These are phyloP conservation scores for Aplocera efformata DNA, from an alignment of 2,888 invertebrate species.

Conservation along the genomic window DNA sequence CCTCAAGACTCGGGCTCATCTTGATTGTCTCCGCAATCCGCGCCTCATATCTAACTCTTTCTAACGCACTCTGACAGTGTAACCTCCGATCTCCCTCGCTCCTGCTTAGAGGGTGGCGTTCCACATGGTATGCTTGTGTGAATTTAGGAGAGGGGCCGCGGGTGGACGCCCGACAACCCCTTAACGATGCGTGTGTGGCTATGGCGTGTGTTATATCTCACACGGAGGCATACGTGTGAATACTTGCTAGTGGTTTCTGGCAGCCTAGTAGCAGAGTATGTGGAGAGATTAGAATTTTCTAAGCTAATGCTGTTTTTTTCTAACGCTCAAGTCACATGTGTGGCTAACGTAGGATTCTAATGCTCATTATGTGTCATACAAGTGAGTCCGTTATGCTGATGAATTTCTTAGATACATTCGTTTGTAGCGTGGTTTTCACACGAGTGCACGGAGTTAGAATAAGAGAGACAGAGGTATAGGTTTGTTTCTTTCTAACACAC, in stretches of 20 bases:
- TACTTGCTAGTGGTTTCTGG: constrained; percentile 58
- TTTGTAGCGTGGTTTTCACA: constrained; percentile 41
- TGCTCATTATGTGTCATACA: constrained; percentile 20
- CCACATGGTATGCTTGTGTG: constrained; percentile 47
- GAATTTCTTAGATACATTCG: constrained; percentile 39
- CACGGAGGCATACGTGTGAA: constrained; percentile 62
- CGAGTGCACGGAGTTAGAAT: constrained; percentile 34
- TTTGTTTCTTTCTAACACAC: constrained; percentile 31
- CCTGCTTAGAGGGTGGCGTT: constrained; percentile 57
- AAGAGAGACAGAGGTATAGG: constrained; percentile 34
- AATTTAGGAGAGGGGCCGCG: constrained; percentile 55
- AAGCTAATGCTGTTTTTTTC: constrained; percentile 75
- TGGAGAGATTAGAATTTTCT: constrained; percentile 80
- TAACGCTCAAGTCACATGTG: constrained; percentile 55
- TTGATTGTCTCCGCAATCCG: constrained; percentile 46
- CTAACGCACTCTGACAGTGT: constrained; percentile 42
- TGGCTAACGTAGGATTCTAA: constrained; percentile 25
- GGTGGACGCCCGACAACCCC: constrained; percentile 58
- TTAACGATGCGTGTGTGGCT: constrained; percentile 70
- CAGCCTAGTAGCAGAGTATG: constrained; percentile 74
- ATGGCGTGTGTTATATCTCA: constrained; percentile 63
- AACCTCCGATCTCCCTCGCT: constrained; percentile 48
- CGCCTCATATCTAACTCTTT: constrained; percentile 60
- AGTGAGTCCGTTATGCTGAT: constrained; percentile 34
- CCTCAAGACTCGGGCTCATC: constrained; percentile 73